Evolutionary conservation across 37 sponge, comb jelly and placozoan genomes (phyloP).

Genomic region (Hormiphora californensis): DNA sequence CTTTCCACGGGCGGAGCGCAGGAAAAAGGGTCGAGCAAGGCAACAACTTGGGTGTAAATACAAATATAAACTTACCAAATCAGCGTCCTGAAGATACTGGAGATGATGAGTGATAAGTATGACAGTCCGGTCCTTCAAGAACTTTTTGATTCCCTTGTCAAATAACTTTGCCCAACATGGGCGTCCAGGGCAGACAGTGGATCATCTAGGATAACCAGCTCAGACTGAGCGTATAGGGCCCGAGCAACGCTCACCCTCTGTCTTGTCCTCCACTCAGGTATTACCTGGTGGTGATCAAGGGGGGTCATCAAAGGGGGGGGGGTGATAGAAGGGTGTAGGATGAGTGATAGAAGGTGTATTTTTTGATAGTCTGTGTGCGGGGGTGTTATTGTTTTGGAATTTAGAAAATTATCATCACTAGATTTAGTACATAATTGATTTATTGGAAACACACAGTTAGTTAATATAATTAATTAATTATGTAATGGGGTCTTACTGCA

Average conservation of each 20-base stretch:
- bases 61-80: conserved; percentile 19
- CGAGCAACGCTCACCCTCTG: conserved; percentile 57
- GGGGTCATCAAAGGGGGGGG: too few relatives aligned
- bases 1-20: too few relatives aligned
- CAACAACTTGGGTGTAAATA: too few relatives aligned
- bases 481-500: neutral
- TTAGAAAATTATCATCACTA: too few relatives aligned
- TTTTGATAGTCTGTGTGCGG: too few relatives aligned
- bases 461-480: neutral
- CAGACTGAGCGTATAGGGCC: conserved; percentile 53
- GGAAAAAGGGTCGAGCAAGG: too few relatives aligned
- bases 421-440: too few relatives aligned
- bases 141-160: conserved; percentile 48
- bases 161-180: conserved; percentile 56
- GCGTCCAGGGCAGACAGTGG: conserved; percentile 57
- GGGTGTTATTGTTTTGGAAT: too few relatives aligned
- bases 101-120: conserved; percentile 58
- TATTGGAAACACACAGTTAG: too few relatives aligned
- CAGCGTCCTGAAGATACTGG: conserved; percentile 50
- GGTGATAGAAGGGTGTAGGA: too few relatives aligned
- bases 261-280: conserved; percentile 59
- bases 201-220: conserved; percentile 55
- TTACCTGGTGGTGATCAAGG: too few relatives aligned
- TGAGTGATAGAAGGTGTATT: too few relatives aligned
- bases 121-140: conserved; percentile 41